Evolutionary conservation across 2,888 invertebrate genomes (phyloP), one percentile per base, ranked within the genome.

Genomic region (Sarcophaga subvicina): DNA sequence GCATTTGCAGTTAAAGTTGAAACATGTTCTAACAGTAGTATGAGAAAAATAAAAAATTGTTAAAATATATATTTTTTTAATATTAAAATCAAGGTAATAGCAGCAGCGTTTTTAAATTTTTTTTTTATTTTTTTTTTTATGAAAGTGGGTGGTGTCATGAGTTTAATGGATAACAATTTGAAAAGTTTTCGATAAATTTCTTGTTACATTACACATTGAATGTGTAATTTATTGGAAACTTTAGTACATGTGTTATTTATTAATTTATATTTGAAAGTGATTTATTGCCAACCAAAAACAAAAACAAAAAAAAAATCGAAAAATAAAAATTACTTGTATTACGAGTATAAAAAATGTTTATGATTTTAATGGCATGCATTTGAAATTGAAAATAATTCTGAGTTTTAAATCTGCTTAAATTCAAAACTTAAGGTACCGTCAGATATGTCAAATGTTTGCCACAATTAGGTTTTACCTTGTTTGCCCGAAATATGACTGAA

Each of bases 1-100:
- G 72, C 83, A 86, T 84, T 86, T 86, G 88, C 80, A 83, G 87
- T 83, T 80, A 81, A 78, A 88, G 22, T 75, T 60, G 12, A 60
- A 69, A 71, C 22, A 10, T 54, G 63, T n/a, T 79, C 25, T 17
- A 11, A 12, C 27, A 75, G 49, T 49, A 4, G 6, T n/a, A n/a
- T 47, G 25, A 47, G 14, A 20, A 27, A 76, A 76, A 64, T 6
- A 37, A 62, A 59, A 37, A 27, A n/a, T 37, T 67, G 47, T 76
- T 59, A 10, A 10, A 59, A 59, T 17, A 17, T 14, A 17, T 17
- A 2, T 59, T 59, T 59, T 59, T 59, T 59, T 59, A 17, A 17
- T 59, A 59, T 59, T 59, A 73, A 86, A 86, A 83, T 83, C 83
- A 80, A 80, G 75, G 71, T 76, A 76, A 77, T 69, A 75, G 20